Conservation (phyloP, 2,888 invertebrate genomes). For the Aleiodes alternator region DNA sequence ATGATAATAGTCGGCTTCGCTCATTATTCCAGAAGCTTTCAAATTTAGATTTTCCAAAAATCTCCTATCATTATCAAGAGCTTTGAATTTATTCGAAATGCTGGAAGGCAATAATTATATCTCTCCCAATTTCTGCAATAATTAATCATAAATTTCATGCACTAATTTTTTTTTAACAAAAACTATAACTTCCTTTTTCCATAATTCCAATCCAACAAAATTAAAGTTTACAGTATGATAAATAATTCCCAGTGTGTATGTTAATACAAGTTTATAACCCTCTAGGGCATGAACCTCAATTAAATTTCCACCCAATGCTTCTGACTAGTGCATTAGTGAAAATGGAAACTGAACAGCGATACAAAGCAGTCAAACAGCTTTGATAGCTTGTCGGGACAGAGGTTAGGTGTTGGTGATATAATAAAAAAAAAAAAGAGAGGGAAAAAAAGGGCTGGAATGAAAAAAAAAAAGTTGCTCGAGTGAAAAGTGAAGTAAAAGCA, state of each 20-base stretch:
- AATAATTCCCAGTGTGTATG: constrained; percentile 9
- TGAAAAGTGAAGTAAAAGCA: constrained; percentile 41
- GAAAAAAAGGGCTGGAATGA: neutral
- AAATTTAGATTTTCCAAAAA: too few relatives aligned
- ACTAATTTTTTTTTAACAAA: neutral
- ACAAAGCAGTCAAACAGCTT: constrained; percentile 37
- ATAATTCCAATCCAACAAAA: neutral
- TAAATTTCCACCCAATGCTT: constrained; percentile 33
- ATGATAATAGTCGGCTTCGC: too few relatives aligned
- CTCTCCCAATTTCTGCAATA: too few relatives aligned
- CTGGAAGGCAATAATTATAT: neutral
- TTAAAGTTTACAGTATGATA: constrained; percentile 34
- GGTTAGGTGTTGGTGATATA: constrained; percentile 15
- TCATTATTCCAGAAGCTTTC: too few relatives aligned
- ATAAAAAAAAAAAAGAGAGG: neutral
- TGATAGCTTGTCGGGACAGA: constrained; percentile 26
- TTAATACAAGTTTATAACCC: constrained; percentile 11
- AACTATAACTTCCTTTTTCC: neutral
- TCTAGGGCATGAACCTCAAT: constrained; percentile 35
- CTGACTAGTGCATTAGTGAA: constrained; percentile 13
- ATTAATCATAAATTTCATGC: too few relatives aligned
- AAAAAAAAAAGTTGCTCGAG: constrained; percentile 34
- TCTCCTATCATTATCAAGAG: too few relatives aligned
- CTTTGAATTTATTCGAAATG: too few relatives aligned
- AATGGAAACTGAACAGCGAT: constrained; percentile 26